Evolutionary conservation across 2,797 vertebrate species (phyloP).

Genomic region (Mionectes olivaceus): DNA sequence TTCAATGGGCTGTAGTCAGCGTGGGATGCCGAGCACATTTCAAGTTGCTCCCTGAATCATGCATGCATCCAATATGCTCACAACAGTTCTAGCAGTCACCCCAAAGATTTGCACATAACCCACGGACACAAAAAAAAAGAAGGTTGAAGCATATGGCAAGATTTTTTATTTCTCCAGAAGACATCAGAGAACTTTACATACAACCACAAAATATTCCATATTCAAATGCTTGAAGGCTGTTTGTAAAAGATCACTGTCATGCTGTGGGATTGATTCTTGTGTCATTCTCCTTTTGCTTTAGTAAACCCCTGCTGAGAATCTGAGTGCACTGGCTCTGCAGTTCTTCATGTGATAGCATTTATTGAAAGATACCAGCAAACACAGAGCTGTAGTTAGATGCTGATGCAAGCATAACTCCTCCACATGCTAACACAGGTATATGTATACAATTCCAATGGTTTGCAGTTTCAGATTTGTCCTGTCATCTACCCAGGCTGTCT

Average conservation of each 20-base stretch:
- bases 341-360: background rate
- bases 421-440: background rate
- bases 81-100: background rate
- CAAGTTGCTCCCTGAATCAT: background rate
- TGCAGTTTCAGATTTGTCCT: background rate
- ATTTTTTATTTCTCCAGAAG: background rate
- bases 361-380: background rate
- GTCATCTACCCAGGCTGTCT: background rate
- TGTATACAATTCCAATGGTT: background rate
- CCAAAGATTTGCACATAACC: slow-evolving; percentile 20
- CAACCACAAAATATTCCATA: background rate
- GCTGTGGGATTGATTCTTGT: background rate
- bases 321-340: background rate
- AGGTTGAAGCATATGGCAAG: slow-evolving; percentile 27
- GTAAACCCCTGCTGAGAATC: background rate
- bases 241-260: background rate
- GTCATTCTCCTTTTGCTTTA: background rate
- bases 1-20: background rate
- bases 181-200: slow-evolving; percentile 14
- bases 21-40: slow-evolving; percentile 23
- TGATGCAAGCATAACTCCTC: background rate
- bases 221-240: background rate
- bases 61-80: slow-evolving; percentile 3
- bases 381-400: background rate
- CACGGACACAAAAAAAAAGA: slow-evolving; percentile 26